Evolutionary conservation across 2,113 vertebrate species (phyloP).

Genomic region (Podilymbus podiceps): DNA sequence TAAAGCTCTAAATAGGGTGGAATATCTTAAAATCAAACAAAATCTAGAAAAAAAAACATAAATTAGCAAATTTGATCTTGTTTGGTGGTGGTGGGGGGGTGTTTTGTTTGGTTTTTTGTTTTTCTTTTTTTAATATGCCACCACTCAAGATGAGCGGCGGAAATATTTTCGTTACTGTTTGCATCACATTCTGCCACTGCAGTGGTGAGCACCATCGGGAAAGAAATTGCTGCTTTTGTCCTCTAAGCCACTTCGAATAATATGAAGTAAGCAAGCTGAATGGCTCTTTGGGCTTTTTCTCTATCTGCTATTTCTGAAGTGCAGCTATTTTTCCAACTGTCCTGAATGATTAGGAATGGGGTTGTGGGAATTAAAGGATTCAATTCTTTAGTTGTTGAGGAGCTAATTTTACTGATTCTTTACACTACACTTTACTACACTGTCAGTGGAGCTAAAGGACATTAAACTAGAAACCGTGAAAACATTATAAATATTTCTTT

Average conservation of each 20-base stretch:
- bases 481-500: not conserved
- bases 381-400: not conserved
- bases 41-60: not conserved
- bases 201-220: not conserved
- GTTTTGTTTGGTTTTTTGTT: too few relatives aligned
- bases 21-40: not conserved
- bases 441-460: not conserved
- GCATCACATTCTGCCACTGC: not conserved
- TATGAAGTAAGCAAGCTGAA: not conserved
- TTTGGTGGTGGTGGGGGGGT: too few relatives aligned
- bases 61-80: not conserved
- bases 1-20: not conserved
- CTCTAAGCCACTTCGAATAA: not conserved
- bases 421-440: not conserved
- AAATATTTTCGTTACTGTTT: not conserved
- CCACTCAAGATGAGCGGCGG: not conserved
- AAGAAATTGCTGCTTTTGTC: not conserved
- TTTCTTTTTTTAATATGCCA: not conserved
- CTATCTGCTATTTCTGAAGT: not conserved
- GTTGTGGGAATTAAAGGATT: not conserved
- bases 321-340: not conserved
- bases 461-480: not conserved
- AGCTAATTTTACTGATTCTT: not conserved
- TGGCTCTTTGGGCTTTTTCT: not conserved
- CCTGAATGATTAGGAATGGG: not conserved